Conservation (phyloP, 2,797 vertebrate species). For the Melanotaenia parkinsoni region DNA sequence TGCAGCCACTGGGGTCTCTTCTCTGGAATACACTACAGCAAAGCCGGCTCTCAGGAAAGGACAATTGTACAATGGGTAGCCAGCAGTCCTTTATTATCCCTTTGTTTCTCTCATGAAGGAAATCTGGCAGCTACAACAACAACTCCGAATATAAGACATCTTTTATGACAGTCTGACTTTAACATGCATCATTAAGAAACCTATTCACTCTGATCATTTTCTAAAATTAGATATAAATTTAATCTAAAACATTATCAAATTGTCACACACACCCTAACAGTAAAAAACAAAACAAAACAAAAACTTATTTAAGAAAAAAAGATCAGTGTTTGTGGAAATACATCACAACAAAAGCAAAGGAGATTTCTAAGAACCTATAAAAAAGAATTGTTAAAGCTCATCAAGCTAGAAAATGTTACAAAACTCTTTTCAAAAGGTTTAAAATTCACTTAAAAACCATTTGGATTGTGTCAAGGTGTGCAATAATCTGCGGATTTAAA, state of each 20-base stretch:
- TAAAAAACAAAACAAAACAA: background rate
- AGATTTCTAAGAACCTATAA: background rate
- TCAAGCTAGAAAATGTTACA: background rate
- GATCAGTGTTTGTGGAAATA: background rate
- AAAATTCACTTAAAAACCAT: too few species aligned
- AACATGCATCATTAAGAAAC: constrained; percentile 20
- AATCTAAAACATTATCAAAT: background rate
- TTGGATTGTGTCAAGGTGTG: too few species aligned
- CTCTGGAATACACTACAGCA: constrained; percentile 42
- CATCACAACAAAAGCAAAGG: background rate
- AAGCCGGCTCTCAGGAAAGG: constrained; percentile 57
- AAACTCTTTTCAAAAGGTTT: too few species aligned
- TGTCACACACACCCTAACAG: background rate
- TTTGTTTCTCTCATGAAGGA: constrained; percentile 23
- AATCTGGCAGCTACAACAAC: constrained; percentile 27
- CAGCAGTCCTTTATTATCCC: constrained; percentile 41
- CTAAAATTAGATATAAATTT: background rate
- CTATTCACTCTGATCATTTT: constrained; percentile 16
- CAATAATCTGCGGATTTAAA: too few species aligned
- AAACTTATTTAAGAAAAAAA: background rate
- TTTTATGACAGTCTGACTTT: constrained; percentile 21
- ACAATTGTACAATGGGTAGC: constrained; percentile 35
- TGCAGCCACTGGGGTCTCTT: constrained; percentile 58
- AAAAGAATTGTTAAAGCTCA: background rate
- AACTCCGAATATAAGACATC: constrained; percentile 35